A percentile compares a stretch with the other conserved stretches of the same genome.
phyloP scores from a whole-genome alignment of 2,113 vertebrate genomes.

The Thunnus thynnus region DNA sequence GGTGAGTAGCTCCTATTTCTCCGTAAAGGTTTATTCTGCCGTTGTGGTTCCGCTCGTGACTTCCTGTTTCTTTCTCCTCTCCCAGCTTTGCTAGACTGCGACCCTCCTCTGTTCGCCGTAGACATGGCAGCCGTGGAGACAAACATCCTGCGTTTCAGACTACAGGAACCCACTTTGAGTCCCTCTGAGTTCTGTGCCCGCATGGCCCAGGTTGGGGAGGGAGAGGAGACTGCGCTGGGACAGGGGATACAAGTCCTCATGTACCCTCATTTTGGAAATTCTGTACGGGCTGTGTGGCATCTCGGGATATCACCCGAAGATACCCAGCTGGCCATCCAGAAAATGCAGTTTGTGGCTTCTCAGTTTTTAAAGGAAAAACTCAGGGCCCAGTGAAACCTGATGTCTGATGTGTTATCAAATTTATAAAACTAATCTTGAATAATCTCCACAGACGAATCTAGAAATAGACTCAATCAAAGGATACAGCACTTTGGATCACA shows the following conservation, averaged over 20 bases:
- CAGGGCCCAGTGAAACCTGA: slow-evolving; percentile 32
- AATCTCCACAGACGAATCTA: not conserved
- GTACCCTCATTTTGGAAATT: slow-evolving; percentile 77
- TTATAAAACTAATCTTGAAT: not conserved
- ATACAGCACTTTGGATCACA: not conserved
- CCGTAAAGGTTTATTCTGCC: not conserved
- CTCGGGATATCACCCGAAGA: slow-evolving; percentile 79
- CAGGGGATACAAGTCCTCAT: slow-evolving; percentile 82
- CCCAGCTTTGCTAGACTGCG: slow-evolving; percentile 74
- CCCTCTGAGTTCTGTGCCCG: slow-evolving; percentile 83
- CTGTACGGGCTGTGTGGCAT: slow-evolving; percentile 87
- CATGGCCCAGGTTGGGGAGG: slow-evolving; percentile 77
- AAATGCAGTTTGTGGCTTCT: slow-evolving; percentile 85
- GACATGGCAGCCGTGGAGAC: slow-evolving; percentile 84
- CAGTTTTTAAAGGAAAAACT: slow-evolving; percentile 45
- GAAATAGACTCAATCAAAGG: not conserved
- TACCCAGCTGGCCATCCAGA: slow-evolving; percentile 83
- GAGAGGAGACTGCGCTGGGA: slow-evolving; percentile 77
- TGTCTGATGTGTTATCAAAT: not conserved
- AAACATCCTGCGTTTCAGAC: slow-evolving; percentile 85
- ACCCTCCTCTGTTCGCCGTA: slow-evolving; percentile 80
- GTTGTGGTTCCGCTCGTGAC: not conserved
- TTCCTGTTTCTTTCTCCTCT: not conserved
- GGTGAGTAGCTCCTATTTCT: slow-evolving; percentile 73
- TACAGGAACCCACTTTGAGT: slow-evolving; percentile 50